Evolutionary conservation across 2,888 invertebrate genomes (phyloP).

Genomic region (Standfussiana lucernea): DNA sequence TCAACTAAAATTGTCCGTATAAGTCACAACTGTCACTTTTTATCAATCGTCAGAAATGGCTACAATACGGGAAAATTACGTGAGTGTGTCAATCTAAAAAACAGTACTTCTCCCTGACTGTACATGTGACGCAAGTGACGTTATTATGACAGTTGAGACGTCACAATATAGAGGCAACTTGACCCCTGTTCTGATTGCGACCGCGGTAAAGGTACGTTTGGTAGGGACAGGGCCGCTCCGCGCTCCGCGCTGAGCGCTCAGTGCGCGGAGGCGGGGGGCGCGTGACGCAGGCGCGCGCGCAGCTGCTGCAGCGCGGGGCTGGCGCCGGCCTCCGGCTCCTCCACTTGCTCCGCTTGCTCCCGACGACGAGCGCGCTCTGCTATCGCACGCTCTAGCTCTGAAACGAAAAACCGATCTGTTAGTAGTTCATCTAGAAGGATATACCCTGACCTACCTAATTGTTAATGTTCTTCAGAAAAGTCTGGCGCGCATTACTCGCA

Average conservation of each 20-base stretch:
- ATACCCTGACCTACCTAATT: not conserved
- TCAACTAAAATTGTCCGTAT: not conserved
- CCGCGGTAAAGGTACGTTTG: constrained; percentile 26
- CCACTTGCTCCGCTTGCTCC: constrained; percentile 85
- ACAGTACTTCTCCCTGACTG: not conserved
- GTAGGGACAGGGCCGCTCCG: constrained; percentile 4
- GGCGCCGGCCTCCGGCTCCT: constrained; percentile 82
- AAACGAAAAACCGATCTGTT: constrained; percentile 62
- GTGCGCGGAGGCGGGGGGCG: constrained; percentile 83
- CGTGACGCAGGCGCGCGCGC: constrained; percentile 86
- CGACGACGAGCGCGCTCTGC: constrained; percentile 91
- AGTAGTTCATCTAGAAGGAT: not conserved
- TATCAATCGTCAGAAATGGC: not conserved
- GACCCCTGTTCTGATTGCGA: constrained; percentile 36
- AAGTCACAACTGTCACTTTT: not conserved
- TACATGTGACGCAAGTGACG: constrained; percentile 2
- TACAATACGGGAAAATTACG: not conserved
- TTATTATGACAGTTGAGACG: constrained; percentile 26
- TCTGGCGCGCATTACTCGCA: not conserved
- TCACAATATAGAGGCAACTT: constrained; percentile 17
- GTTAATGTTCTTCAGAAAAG: not conserved
- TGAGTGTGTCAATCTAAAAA: not conserved
- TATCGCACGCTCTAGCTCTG: constrained; percentile 92
- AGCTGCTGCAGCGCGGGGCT: constrained; percentile 86
- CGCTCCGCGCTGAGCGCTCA: too few relatives aligned